A percentile compares a stretch with the other conserved stretches of the same genome.
Evolutionary conservation across 2,888 invertebrate genomes (phyloP).

Genomic region (Anorthoa munda): DNA sequence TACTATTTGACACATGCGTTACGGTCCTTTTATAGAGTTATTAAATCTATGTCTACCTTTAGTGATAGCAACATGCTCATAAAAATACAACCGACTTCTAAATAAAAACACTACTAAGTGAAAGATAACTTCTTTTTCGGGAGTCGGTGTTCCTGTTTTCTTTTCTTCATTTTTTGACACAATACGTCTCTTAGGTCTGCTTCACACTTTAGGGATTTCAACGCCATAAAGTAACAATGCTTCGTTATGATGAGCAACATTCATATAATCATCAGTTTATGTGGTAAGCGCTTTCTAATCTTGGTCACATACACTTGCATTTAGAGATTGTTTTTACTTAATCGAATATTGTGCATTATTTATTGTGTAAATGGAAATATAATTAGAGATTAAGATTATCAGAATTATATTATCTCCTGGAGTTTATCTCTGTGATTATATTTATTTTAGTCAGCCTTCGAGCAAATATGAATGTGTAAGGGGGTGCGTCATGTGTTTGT

Average conservation of each 20-base stretch:
- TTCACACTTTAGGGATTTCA: background rate
- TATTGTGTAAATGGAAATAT: slow-evolving; percentile 5
- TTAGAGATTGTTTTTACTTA: background rate
- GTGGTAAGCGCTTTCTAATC: background rate
- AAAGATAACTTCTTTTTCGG: too few species aligned
- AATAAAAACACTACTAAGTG: too few species aligned
- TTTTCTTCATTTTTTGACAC: background rate
- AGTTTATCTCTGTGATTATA: background rate
- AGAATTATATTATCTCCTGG: background rate
- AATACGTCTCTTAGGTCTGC: slow-evolving; percentile 18
- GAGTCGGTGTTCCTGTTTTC: too few species aligned
- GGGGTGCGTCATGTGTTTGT: background rate
- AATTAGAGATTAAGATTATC: background rate
- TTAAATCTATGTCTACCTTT: slow-evolving; percentile 15
- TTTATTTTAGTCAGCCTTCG: background rate
- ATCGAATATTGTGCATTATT: background rate
- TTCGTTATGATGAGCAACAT: background rate
- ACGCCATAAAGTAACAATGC: slow-evolving; percentile 13
- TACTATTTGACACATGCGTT: slow-evolving; percentile 21
- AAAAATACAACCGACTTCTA: too few species aligned
- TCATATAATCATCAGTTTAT: background rate
- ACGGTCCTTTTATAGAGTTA: background rate
- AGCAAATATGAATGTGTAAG: background rate
- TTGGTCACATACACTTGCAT: slow-evolving; percentile 5
- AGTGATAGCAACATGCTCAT: background rate